Conservation (phyloP, 2,888 invertebrate genomes). For the Lepetodrilus schrolli region DNA sequence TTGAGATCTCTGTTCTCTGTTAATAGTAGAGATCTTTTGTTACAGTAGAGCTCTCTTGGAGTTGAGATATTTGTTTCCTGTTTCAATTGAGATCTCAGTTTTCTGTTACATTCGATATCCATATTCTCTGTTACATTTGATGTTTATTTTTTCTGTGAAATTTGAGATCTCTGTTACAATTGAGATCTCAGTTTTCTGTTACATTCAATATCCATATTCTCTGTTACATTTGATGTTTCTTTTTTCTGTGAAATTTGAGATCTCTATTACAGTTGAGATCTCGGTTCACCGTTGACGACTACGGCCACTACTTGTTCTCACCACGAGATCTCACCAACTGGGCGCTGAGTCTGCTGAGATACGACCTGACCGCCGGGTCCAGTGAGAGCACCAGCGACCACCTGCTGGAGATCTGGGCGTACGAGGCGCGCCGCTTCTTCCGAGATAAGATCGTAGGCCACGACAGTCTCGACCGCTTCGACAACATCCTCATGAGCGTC, state of each 20-base stretch:
- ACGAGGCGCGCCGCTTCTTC: constrained; percentile 86
- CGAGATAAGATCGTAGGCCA: constrained; percentile 83
- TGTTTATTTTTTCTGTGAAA: not conserved
- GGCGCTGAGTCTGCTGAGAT: constrained; percentile 82
- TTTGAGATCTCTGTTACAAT: not conserved
- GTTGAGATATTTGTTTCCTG: not conserved
- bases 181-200: constrained; percentile 78
- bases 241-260: not conserved
- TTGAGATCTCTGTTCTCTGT: no score
- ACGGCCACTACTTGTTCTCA: constrained; percentile 84
- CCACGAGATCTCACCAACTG: constrained; percentile 85
- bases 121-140: no score
- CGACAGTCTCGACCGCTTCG: constrained; percentile 82
- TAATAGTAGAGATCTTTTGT: no score
- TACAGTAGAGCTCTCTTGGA: not conserved
- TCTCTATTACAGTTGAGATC: constrained; percentile 73
- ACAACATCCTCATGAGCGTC: constrained; percentile 79
- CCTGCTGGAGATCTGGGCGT: constrained; percentile 80
- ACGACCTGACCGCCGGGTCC: constrained; percentile 75
- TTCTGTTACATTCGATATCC: no score
- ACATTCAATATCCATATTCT: no score
- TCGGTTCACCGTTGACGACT: constrained; percentile 78
- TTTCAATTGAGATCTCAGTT: no score
- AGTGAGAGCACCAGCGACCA: constrained; percentile 69
- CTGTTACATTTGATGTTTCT: not conserved